Evolutionary conservation across 2,888 invertebrate species (phyloP), one percentile per base, ranked within the genome.

Genomic region (Anarsia innoxiella): DNA sequence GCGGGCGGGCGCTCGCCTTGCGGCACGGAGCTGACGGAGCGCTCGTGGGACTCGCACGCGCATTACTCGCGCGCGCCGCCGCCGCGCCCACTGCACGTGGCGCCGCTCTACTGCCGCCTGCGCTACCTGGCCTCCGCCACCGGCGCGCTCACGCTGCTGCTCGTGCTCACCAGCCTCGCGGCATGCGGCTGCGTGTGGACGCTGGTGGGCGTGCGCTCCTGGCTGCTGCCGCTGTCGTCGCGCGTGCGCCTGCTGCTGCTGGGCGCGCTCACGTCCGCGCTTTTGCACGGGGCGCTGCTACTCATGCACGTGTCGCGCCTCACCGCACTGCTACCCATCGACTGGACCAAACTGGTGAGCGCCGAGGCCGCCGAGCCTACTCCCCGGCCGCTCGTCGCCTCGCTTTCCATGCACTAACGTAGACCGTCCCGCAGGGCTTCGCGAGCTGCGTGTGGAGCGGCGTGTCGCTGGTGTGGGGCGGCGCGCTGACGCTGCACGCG

Each of bases 11-110:
- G 79, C 55, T 82, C 82, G 52, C 82, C 82, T 58, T 78, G 72
- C 49, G 79, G 73, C 67, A 76, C 79, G 28, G 79, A 76, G 64
- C 65, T 64, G 38, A 80, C 82, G 56, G 83, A 82, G 68, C 83
- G 63, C 58, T 79, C 79, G 64, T 85, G 85, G 85, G 85, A 85
- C 75, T 79, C 79, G 55, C 85, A 85, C 77, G 83, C 83, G 61
- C 78, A 79, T 59, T 84, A 84, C 69, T 69, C 69, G 42, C 74
- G 77, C 53, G 67, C 64, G 58, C 73, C 76, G 55, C 67, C 71
- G 59, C 70, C 68, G 53, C 61, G 64, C 44, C 67, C 78, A 59
- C 74, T 6, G 48, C 52, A 57, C 72, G 44, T 82, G 35, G 85
- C 82, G 52, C 84, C 84, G 42, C 53, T 85, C 33, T 84, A 84